These are phyloP conservation scores for Euclidia mi DNA, from an alignment of 2,888 invertebrate species.

Conservation along the genomic window DNA sequence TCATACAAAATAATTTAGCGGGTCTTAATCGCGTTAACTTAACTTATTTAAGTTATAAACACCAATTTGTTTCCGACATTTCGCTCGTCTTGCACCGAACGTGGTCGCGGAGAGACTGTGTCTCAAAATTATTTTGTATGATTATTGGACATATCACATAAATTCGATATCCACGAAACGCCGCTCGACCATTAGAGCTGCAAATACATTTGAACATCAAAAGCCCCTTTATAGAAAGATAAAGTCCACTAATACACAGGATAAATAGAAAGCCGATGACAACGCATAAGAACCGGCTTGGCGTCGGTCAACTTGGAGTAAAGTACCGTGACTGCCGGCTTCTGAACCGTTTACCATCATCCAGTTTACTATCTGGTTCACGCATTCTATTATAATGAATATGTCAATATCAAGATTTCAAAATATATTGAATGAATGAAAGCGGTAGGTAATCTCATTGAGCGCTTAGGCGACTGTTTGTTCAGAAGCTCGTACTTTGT, in stretches of 20 bases:
- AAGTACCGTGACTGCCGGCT: constrained; percentile 74
- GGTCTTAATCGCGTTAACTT: too few relatives aligned
- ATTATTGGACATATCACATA: too few relatives aligned
- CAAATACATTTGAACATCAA: constrained; percentile 8
- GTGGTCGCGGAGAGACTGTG: too few relatives aligned
- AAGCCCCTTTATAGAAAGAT: constrained; percentile 23
- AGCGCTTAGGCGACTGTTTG: not conserved
- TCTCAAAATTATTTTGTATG: too few relatives aligned
- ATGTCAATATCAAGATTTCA: constrained; percentile 42
- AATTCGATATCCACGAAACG: too few relatives aligned
- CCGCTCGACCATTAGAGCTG: not conserved
- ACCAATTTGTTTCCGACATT: too few relatives aligned
- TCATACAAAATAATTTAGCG: too few relatives aligned
- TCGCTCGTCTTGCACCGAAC: too few relatives aligned
- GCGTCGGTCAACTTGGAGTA: constrained; percentile 55
- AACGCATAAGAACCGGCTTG: constrained; percentile 69
- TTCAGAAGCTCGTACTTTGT: too few relatives aligned
- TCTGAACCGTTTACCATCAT: constrained; percentile 38
- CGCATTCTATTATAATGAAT: constrained; percentile 59
- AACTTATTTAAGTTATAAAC: too few relatives aligned
- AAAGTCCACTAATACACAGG: constrained; percentile 35
- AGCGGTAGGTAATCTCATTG: not conserved
- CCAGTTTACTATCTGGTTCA: constrained; percentile 41
- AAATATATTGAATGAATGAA: constrained; percentile 16
- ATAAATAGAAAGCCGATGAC: constrained; percentile 70